Evolutionary conservation across 2,113 vertebrate species (phyloP), one percentile per base, ranked within the genome.

Genomic region (Emydocephalus ijimae): DNA sequence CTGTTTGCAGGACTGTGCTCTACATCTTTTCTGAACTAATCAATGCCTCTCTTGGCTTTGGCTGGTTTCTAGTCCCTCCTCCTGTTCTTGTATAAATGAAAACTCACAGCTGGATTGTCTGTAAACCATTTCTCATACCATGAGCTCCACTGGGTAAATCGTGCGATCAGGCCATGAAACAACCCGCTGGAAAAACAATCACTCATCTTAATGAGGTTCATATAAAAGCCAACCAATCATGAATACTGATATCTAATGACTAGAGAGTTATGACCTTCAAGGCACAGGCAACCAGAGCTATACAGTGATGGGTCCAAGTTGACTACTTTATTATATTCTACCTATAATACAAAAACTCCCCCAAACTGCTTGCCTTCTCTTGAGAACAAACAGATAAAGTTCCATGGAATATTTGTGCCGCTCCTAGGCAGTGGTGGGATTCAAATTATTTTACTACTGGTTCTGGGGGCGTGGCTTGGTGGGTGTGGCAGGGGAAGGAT

Each of bases 21-120:
- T 97, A 96, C 97, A 97, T 97, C 95, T 96, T 97, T 97, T 95
- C 97, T 96, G 95, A 96, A 95, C 97, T 97, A 96, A 97, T 98
- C 98, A 97, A 96, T 97, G 97, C 96, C 96, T 94, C 5, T 95
- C 97, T 95, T 96, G 96, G 95, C 96, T 97, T 97, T 97, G 97
- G 96, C 95, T 96, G 96, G 96, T 90, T 96, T 95, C 92, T 97
- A 96, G 97, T 97, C 97, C 97, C 97, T 94, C 95, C 97, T 97
- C 96, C 96, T 92, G 96, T 96, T 97, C 97, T 93, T 96, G 96
- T 97, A 98, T 97, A 94, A 97, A 97, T 0, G 96, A 97, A 97
- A 97, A 97, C 97, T 97, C 97, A 98, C 98, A 98, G 98, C 97
- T 97, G 97, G 96, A 96, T 97, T 97, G 97, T 97, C 96, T 98